Evolutionary conservation across 2,797 vertebrate species (phyloP).

Genomic region (Bradypus variegatus): DNA sequence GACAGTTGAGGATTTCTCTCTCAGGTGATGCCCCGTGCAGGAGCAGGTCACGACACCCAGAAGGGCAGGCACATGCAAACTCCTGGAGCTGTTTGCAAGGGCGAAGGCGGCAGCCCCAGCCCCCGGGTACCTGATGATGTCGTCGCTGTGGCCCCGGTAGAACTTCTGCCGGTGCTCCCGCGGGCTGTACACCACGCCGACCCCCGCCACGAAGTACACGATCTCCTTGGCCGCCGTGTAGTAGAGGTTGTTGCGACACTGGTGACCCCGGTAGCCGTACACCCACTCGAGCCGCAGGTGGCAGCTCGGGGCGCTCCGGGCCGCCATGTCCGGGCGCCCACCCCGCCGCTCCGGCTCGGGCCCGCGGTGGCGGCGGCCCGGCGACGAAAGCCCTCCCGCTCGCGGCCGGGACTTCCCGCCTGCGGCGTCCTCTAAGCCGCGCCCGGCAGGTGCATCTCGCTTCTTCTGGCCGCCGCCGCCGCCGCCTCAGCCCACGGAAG

Average conservation of each 20-base stretch:
- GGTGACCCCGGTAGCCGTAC: constrained; percentile 97
- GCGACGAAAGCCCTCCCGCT: constrained; percentile 4
- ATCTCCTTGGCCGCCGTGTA: constrained; percentile 98
- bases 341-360: constrained; percentile 44
- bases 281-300: constrained; percentile 99
- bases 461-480: constrained; percentile 12
- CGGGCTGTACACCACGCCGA: constrained; percentile 98
- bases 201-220: constrained; percentile 97
- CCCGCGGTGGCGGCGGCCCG: constrained; percentile 48
- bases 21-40: background rate
- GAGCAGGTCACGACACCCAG: background rate
- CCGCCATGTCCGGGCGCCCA: constrained; percentile 84
- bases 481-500: constrained; percentile 64
- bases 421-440: constrained; percentile 50
- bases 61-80: background rate
- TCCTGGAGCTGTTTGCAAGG: background rate
- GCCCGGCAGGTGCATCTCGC: constrained; percentile 40
- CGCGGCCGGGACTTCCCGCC: constrained; percentile 28
- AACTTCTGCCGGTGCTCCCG: constrained; percentile 99
- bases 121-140: constrained; percentile 93
- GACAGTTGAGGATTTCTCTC: background rate
- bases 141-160: constrained; percentile 98
- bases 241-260: constrained; percentile 99
- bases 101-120: background rate
- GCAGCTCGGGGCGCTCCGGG: constrained; percentile 95